Evolutionary conservation across 2,888 invertebrate genomes (phyloP).

Genomic region (Iselma pallidipennis): DNA sequence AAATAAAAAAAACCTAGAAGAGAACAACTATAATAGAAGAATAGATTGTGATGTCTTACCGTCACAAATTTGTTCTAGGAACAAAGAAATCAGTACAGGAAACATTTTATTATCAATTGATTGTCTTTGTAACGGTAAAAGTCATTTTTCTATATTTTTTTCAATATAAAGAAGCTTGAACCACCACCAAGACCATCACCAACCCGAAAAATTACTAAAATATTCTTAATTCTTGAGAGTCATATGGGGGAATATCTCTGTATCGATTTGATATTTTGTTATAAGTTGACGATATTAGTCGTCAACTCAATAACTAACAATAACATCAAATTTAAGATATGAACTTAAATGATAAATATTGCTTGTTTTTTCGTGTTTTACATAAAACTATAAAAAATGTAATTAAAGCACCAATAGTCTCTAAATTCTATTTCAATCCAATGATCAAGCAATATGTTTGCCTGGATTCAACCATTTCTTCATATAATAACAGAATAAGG

Average conservation of each 20-base stretch:
- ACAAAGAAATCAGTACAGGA: too few relatives aligned
- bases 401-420: slow-evolving; percentile 34
- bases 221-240: slow-evolving; percentile 32
- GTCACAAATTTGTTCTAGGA: slow-evolving; percentile 33
- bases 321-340: slow-evolving; percentile 38
- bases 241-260: slow-evolving; percentile 31
- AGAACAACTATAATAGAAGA: neutral
- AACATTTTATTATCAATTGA: too few relatives aligned
- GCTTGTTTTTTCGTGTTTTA: slow-evolving; percentile 2
- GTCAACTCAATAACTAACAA: slow-evolving; percentile 45
- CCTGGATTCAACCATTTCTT: slow-evolving; percentile 87
- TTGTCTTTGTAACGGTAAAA: slow-evolving; percentile 45
- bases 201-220: slow-evolving; percentile 45
- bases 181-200: slow-evolving; percentile 50
- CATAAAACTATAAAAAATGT: too few relatives aligned
- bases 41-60: slow-evolving; percentile 30
- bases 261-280: slow-evolving; percentile 28
- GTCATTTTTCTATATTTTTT: slow-evolving; percentile 14
- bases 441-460: slow-evolving; percentile 73
- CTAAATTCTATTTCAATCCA: slow-evolving; percentile 14
- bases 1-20: slow-evolving; percentile 14
- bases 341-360: slow-evolving; percentile 21
- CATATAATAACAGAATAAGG: slow-evolving; percentile 91
- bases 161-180: slow-evolving; percentile 31
- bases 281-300: slow-evolving; percentile 31